Percentiles rank a stretch among this genome's conserved stretches.
Evolutionary conservation across 2,797 vertebrate genomes (phyloP).

Genomic region (Cossypha niveicapilla): DNA sequence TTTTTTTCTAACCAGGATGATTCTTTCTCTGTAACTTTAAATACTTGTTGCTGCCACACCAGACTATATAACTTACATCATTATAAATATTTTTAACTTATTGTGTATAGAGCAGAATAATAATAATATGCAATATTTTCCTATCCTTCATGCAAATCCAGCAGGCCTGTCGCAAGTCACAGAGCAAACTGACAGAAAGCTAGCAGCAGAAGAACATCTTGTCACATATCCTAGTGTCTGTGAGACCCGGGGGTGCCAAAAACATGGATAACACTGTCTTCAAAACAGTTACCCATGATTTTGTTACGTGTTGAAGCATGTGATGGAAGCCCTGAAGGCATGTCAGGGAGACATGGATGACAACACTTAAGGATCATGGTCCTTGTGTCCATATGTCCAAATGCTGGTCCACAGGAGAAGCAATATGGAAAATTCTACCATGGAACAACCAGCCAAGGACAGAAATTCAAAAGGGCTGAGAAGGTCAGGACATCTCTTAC

Average conservation of each 20-base stretch:
- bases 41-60: not conserved
- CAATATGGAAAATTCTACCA: not conserved
- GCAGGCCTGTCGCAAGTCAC: not conserved
- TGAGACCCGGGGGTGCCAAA: not conserved
- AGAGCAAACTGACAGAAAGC: not conserved
- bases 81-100: not conserved
- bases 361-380: not conserved
- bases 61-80: not conserved
- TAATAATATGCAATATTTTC: not conserved
- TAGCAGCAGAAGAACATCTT: not conserved
- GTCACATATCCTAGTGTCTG: not conserved
- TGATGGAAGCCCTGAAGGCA: not conserved
- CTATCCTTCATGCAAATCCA: not conserved
- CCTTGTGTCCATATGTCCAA: not conserved
- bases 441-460: not conserved
- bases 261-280: not conserved
- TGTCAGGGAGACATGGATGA: not conserved
- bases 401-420: not conserved
- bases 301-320: accelerated
- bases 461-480: not conserved
- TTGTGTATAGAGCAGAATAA: not conserved
- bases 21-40: not conserved
- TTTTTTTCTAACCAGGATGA: not conserved
- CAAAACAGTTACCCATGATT: not conserved
- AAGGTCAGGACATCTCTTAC: not conserved